Evolutionary conservation across 2,113 vertebrate species (phyloP), one percentile per base, ranked within the genome.

Genomic region (Gymnobelideus leadbeateri): DNA sequence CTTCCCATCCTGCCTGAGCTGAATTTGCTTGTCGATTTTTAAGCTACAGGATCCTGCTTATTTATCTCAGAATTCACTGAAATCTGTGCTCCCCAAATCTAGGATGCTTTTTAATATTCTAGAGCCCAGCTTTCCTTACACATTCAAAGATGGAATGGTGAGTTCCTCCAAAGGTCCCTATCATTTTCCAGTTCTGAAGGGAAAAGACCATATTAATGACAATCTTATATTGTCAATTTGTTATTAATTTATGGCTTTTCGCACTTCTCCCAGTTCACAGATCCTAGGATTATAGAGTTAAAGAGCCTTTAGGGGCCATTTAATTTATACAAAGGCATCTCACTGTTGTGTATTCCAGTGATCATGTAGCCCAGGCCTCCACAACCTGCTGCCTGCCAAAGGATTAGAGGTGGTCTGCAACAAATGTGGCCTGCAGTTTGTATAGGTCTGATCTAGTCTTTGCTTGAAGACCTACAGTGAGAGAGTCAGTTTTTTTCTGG

Each of bases 191-290:
- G 54, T 89, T 31, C 47, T 50, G 28, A 68, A 57, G 91, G 84
- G 84, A 55, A 84, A 93, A 95, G 92, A 68, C 68, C 94, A 96
- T 89, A 61, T 55, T 94, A 95, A 93, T 89, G 92, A 92, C 89
- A 90, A 37, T 31, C 57, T 91, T 89, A 91, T 61, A 54, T 53
- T 89, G 92, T 23, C 43, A 50, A 53, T 93, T 94, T 57, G 46
- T 50, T 94, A 26, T 96, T 93, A 96, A 93, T 53, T 94, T 96
- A 16, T 53, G 52, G 46, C 37, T 89, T 92, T 95, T 92, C 90
- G 53, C 94, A 49, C 43, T 91, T 94, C 93, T 89, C 12, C 51
- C 52, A 77, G 43, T 84, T 84, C 68, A 84, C 19, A 43, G 68
- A 84, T 77, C 61, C 37, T 84, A 43, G 19, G 37, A 84, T 84